phyloP scores from a whole-genome alignment of 1,140 invertebrate species.

The Aphaenogaster ashmeadi region DNA sequence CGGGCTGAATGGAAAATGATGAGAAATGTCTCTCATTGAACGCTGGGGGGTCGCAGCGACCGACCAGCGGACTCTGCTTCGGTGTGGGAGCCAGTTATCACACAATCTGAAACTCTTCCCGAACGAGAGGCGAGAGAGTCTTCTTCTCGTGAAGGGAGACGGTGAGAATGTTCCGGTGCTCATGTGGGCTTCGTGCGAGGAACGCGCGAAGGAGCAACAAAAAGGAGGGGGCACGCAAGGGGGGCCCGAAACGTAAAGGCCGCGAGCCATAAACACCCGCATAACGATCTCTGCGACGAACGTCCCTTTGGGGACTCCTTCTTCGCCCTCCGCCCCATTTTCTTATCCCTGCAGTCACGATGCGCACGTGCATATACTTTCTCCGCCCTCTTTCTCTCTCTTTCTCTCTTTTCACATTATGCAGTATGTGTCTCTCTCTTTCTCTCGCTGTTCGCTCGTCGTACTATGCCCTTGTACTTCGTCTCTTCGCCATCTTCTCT shows the following conservation, averaged over 20 bases:
- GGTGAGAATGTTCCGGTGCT: not conserved
- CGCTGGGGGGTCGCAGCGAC: conserved; percentile 83
- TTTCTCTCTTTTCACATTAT: not conserved
- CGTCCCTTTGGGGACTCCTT: conserved; percentile 18
- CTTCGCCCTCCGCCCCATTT: not conserved
- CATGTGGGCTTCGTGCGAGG: conserved; percentile 32
- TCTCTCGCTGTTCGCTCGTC: conserved; percentile 5
- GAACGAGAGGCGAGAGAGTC: conserved; percentile 51
- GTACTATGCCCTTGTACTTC: not conserved
- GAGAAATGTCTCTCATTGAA: conserved; percentile 87
- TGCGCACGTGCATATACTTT: conserved; percentile 41
- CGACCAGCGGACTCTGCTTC: conserved; percentile 39
- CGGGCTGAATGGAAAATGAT: conserved; percentile 86
- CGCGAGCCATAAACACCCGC: conserved; percentile 80
- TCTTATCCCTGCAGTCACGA: not conserved
- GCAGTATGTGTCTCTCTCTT: conserved; percentile 20
- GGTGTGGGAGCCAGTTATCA: conserved; percentile 79
- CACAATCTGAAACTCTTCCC: conserved; percentile 80
- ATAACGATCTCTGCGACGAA: conserved; percentile 73
- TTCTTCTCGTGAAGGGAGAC: not conserved
- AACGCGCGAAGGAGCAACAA: conserved; percentile 65
- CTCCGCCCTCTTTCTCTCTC: not conserved
- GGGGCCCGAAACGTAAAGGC: conserved; percentile 65
- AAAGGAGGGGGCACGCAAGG: conserved; percentile 24
- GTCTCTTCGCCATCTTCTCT: conserved; percentile 13